Evolutionary conservation across 2,888 invertebrate species (phyloP).

Genomic region (Patella caerulea): DNA sequence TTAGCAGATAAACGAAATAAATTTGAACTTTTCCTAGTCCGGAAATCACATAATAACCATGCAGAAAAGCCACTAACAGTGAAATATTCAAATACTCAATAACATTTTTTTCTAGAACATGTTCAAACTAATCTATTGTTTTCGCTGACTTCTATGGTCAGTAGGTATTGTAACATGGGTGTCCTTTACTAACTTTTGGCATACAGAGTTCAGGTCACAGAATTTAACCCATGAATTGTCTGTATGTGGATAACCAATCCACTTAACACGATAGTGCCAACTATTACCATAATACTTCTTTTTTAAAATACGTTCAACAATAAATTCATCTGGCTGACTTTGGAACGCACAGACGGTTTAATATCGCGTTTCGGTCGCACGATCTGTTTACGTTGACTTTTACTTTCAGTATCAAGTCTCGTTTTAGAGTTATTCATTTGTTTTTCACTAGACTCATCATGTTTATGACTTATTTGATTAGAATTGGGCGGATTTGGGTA

Average conservation of each 20-base stretch:
- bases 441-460: background rate
- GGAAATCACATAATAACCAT: too few species aligned
- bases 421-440: background rate
- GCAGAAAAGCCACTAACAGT: too few species aligned
- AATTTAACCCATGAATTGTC: conserved; percentile 6
- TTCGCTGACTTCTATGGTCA: background rate
- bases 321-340: background rate
- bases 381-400: too few species aligned
- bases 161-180: background rate
- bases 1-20: too few species aligned
- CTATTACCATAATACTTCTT: background rate
- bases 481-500: too few species aligned
- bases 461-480: too few species aligned
- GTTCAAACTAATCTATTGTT: background rate
- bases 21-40: too few species aligned
- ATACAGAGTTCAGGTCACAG: background rate
- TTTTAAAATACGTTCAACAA: background rate
- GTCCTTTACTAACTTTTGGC: conserved; percentile 1
- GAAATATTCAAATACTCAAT: too few species aligned
- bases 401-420: too few species aligned
- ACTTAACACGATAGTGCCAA: background rate
- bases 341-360: too few species aligned
- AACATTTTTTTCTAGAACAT: too few species aligned
- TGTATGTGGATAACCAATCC: background rate
- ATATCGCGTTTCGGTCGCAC: too few species aligned